Evolutionary conservation across 2,888 invertebrate genomes (phyloP), one percentile per base, ranked within the genome.

Genomic region (Caenorhabditis panamensis): DNA sequence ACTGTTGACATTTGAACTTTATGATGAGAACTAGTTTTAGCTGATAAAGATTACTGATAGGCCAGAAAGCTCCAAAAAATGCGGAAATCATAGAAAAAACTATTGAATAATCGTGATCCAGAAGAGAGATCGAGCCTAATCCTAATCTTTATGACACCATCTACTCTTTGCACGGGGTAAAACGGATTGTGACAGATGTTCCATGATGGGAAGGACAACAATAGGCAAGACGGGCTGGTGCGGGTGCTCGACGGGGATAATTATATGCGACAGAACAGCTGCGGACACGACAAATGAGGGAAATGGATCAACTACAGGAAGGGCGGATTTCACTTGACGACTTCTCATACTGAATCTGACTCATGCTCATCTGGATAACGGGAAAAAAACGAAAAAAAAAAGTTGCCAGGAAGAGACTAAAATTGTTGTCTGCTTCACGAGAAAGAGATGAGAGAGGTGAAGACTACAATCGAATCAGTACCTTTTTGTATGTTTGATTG

Each of bases 111-210:
- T 6, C 47, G 5, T 18, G 47, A 47, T 47, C 47, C 20, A 47
- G n/a, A n/a, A 47, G 20, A 47, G 47, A 47, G 47, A 47, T 47
- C 47, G 18, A n/a, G 2, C 11, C 47, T 47, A 47, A 47, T 47
- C 47, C 47, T 47, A 47, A 47, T 47, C 47, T 47, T 47, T 18
- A 18, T 47, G 47, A 47, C 47, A 47, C 18, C 47, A 2, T 47
- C 47, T 47, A 41, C 18, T 2, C 20, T 47, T 47, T 16, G 8
- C 9, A 20, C 20, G 47, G 47, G 47, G 47, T 47, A 18, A 56
- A 56, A 56, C 18, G n/a, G 28, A 31, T 31, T 22, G 49, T 24
- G 68, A 68, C 68, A 68, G 59, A 68, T 68, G 68, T 67, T 67
- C 54, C 8, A 28, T n/a, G 24, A 58, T 9, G 5, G 58, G 47